These are phyloP conservation scores for Plebejus melissa DNA, from an alignment of 2,888 invertebrate species.

Conservation along the genomic window DNA sequence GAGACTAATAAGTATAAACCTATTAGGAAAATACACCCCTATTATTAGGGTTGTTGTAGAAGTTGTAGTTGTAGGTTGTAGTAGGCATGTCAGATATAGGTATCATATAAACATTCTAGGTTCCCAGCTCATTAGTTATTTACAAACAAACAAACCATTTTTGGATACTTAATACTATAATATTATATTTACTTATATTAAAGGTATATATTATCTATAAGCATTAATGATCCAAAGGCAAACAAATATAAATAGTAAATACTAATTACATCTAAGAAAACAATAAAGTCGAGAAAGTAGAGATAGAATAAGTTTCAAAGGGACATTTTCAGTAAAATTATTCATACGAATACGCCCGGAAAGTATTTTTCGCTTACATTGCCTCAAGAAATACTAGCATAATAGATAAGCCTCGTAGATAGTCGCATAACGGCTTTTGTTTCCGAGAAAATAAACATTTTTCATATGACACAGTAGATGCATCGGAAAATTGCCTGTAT, in stretches of 20 bases:
- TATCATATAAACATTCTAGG: no score
- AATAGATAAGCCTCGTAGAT: constrained; percentile 64
- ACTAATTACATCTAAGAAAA: not conserved
- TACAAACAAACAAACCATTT: no score
- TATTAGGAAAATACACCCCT: no score
- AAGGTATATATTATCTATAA: not conserved
- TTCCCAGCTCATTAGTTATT: no score
- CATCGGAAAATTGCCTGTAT: constrained; percentile 61
- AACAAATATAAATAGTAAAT: not conserved
- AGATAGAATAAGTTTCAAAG: not conserved
- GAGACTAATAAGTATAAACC: no score
- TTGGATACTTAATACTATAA: no score
- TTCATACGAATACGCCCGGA: constrained; percentile 47
- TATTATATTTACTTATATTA: not conserved
- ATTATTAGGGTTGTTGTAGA: no score
- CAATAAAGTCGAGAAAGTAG: not conserved
- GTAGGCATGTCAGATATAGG: no score
- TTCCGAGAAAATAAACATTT: constrained; percentile 65
- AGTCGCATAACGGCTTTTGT: constrained; percentile 67
- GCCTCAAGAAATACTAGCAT: constrained; percentile 60
- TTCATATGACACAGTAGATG: constrained; percentile 50
- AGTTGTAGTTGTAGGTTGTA: no score
- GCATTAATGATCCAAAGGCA: not conserved
- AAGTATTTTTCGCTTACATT: constrained; percentile 72
- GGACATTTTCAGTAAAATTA: constrained; percentile 24